A percentile compares a stretch with the other conserved stretches of the same genome.
These are phyloP conservation scores for Hassar affinis DNA, from an alignment of 2,113 vertebrate genomes.

Conservation along the genomic window DNA sequence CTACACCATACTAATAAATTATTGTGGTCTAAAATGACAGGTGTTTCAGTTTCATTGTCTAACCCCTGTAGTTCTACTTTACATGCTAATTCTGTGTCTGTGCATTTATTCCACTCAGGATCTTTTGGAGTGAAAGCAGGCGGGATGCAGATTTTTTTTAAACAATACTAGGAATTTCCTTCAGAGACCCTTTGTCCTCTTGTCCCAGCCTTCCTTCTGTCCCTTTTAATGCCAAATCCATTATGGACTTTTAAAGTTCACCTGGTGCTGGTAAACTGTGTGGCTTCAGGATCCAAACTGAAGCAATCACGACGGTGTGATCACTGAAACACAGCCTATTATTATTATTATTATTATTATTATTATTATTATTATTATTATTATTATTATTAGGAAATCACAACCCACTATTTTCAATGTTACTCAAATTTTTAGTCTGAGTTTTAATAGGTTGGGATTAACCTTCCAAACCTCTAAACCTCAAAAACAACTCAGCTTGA, in stretches of 20 bases:
- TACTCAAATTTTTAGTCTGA: background rate
- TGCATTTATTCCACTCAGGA: slow-evolving; percentile 59
- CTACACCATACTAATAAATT: too few relatives aligned
- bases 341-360: background rate
- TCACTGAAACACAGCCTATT: background rate
- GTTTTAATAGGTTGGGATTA: background rate
- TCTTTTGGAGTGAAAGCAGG: slow-evolving; percentile 62
- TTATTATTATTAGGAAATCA: background rate
- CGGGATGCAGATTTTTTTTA: background rate
- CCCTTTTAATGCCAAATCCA: slow-evolving; percentile 26
- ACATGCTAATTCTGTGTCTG: slow-evolving; percentile 28
- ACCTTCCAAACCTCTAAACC: background rate
- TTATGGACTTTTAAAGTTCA: slow-evolving; percentile 29
- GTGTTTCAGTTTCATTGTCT: too few relatives aligned
- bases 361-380: background rate
- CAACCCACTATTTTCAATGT: background rate
- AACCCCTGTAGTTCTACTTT: background rate
- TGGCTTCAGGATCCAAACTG: background rate
- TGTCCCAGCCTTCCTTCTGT: slow-evolving; percentile 27
- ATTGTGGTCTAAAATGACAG: too few relatives aligned
- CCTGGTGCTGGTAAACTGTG: slow-evolving; percentile 27
- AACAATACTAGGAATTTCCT: background rate
- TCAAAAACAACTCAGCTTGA: background rate
- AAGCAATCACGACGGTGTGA: too few relatives aligned
- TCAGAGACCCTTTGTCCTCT: slow-evolving; percentile 23